A percentile compares a stretch with the other conserved stretches of the same genome.
These are phyloP conservation scores for Melipona beecheii DNA, from an alignment of 2,888 invertebrate species.

Conservation along the genomic window DNA sequence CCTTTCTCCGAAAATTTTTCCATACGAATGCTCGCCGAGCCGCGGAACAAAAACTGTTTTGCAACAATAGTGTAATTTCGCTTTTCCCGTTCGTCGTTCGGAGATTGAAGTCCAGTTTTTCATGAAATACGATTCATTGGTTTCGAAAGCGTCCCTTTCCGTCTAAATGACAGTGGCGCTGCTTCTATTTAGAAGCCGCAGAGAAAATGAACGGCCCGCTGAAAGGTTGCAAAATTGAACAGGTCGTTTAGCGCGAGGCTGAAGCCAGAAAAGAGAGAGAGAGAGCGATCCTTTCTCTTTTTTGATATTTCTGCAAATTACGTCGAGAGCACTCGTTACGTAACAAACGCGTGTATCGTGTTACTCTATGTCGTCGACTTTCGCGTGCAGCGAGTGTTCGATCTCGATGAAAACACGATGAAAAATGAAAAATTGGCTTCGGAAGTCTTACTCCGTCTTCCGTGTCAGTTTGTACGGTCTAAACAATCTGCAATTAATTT, in stretches of 20 bases:
- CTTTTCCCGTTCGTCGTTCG: background rate
- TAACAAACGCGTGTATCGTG: background rate
- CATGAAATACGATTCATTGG: background rate
- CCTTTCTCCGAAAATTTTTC: background rate
- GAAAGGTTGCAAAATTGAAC: background rate
- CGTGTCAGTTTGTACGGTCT: no score
- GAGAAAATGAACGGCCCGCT: background rate
- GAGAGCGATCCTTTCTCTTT: background rate
- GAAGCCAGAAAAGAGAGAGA: no score
- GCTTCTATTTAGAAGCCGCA: background rate
- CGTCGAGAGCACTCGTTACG: no score
- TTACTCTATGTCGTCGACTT: background rate
- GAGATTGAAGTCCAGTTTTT: constrained; percentile 2
- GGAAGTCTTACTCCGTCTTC: no score
- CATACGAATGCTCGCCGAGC: background rate
- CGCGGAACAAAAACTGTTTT: background rate
- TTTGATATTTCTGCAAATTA: background rate
- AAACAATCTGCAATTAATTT: no score
- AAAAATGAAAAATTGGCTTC: background rate
- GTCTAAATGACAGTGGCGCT: background rate
- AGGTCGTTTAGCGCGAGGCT: background rate
- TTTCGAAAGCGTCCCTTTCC: background rate
- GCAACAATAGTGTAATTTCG: constrained; percentile 2
- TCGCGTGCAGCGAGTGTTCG: background rate
- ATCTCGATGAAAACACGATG: background rate